Conservation (phyloP, 2,888 invertebrate species). For the Ochropacha duplaris region DNA sequence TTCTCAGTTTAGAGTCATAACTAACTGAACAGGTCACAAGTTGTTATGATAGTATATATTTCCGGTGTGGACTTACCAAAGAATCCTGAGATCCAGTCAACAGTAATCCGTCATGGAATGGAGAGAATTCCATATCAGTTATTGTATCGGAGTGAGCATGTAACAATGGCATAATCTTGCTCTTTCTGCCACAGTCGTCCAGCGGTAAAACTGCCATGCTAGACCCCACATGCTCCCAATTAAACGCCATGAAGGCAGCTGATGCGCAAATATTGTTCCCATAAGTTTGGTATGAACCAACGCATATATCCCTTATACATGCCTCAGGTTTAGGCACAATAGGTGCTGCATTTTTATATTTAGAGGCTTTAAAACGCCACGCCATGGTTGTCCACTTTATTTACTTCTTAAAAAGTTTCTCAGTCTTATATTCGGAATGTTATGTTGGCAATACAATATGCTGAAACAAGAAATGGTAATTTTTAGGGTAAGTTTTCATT, state of each 20-base stretch:
- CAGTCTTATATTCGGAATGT: conserved; percentile 79
- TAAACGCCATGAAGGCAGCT: conserved; percentile 96
- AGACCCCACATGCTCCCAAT: conserved; percentile 96
- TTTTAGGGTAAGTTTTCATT: too few species aligned
- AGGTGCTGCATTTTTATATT: conserved; percentile 98
- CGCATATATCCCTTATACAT: conserved; percentile 93
- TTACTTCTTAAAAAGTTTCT: conserved; percentile 46
- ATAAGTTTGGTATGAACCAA: conserved; percentile 96
- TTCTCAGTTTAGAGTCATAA: too few species aligned
- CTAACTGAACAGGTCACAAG: conserved; percentile 8
- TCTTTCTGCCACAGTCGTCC: conserved; percentile 94
- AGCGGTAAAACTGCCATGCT: conserved; percentile 94
- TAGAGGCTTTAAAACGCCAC: conserved; percentile 98
- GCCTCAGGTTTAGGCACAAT: conserved; percentile 97
- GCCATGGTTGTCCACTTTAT: conserved; percentile 86
- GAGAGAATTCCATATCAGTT: conserved; percentile 97
- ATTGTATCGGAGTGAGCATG: conserved; percentile 95
- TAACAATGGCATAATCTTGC: conserved; percentile 93
- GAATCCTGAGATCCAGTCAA: conserved; percentile 96
- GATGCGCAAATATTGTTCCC: conserved; percentile 98
- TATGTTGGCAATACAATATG: conserved; percentile 31
- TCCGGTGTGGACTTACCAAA: conserved; percentile 78
- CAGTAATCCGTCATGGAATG: conserved; percentile 95
- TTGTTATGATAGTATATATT: not conserved
- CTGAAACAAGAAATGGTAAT: conserved; percentile 45